A percentile compares a stretch with the other conserved stretches of the same genome.
These are phyloP conservation scores for Calephelis nemesis DNA, from an alignment of 1,140 invertebrate species.

Conservation along the genomic window DNA sequence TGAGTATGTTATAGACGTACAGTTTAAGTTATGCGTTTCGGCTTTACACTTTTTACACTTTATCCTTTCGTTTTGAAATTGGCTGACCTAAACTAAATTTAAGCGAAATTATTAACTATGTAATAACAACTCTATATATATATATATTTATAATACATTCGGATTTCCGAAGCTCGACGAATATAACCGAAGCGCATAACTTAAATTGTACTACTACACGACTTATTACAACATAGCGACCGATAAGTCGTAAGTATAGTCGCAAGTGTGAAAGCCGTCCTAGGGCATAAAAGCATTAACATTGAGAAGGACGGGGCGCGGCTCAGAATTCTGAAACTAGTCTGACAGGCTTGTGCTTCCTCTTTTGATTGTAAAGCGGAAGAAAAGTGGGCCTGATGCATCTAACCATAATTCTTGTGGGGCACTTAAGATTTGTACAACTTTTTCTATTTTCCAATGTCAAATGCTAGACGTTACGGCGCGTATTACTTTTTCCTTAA, in stretches of 20 bases:
- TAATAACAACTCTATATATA: no score
- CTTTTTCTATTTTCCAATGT: constrained; percentile 17
- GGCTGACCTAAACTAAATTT: no score
- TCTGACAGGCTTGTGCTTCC: constrained; percentile 28
- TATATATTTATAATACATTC: no score
- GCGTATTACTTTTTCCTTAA: background rate
- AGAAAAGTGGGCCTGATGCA: constrained; percentile 29
- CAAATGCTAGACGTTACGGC: background rate
- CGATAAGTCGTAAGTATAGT: background rate
- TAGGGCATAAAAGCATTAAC: constrained; percentile 32
- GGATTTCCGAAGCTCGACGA: no score
- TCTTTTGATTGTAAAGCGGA: constrained; percentile 30
- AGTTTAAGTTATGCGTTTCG: no score
- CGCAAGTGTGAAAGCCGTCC: constrained; percentile 14
- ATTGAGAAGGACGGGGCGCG: constrained; percentile 55
- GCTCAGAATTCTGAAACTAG: constrained; percentile 25
- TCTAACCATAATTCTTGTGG: constrained; percentile 11
- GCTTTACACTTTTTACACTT: no score
- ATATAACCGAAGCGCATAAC: no score
- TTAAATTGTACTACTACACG: no score
- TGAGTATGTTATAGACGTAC: no score
- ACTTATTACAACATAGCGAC: background rate
- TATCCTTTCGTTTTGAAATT: no score
- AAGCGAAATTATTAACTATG: no score
- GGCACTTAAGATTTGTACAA: background rate